A percentile compares a stretch with the other conserved stretches of the same genome.
Conservation (phyloP, 2,113 vertebrate genomes). For the Tragulus kanchil region DNA sequence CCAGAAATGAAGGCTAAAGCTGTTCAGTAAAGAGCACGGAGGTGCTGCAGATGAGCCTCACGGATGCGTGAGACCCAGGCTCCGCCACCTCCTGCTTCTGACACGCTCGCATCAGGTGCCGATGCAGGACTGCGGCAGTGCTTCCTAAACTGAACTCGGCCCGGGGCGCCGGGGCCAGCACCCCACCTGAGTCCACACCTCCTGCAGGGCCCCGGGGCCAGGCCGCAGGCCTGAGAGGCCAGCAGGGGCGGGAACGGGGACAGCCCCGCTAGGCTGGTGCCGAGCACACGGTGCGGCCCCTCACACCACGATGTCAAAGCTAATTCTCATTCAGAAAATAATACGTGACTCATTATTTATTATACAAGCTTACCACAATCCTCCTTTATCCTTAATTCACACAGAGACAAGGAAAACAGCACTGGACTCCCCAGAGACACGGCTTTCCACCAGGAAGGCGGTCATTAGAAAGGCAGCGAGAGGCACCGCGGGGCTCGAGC, state of each 20-base stretch:
- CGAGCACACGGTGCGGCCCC: neutral
- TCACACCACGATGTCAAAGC: neutral
- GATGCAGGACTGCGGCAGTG: neutral
- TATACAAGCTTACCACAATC: neutral
- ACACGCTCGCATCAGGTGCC: neutral
- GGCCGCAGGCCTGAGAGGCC: neutral
- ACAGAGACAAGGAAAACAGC: slow-evolving; percentile 1
- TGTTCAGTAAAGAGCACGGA: neutral
- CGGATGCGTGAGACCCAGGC: fast-evolving
- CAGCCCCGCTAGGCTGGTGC: neutral
- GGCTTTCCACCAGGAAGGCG: neutral
- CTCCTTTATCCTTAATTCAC: neutral
- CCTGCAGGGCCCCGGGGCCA: neutral
- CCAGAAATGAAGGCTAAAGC: neutral
- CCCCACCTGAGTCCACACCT: neutral
- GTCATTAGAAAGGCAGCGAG: neutral
- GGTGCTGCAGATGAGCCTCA: neutral
- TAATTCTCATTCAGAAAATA: neutral
- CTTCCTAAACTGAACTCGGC: neutral
- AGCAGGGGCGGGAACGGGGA: neutral
- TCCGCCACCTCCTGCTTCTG: neutral
- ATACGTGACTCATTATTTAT: neutral
- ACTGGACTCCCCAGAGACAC: neutral
- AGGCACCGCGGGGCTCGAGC: neutral
- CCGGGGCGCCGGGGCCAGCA: neutral